Base-by-base conservation (phyloP, 1,140 invertebrate species). In the Eriosoma lanigerum region DNA sequence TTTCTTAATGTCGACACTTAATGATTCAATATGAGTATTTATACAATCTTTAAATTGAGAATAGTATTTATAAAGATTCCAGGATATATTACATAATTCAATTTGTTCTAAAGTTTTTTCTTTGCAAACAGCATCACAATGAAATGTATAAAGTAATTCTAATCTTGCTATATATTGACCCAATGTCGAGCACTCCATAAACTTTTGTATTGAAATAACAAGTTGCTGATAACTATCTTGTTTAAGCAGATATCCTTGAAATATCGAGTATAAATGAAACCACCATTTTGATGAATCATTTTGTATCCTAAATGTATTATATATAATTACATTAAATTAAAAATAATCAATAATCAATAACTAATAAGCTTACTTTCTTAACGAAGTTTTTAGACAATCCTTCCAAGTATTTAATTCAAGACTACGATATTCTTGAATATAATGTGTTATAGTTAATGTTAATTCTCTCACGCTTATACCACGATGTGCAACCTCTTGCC, bases 341-440 rank as follows among this genome's bases (percentile, higher is more conserved):
- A 48, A 3, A 68, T 68, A 44, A 72, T 4, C 1, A 68, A 21
- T 48, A 19, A 24, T 48, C n/a, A 19, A 38, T 75, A 17, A n/a
- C 24, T 3, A 54, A 24, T 24, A 21, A 17, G 21, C 73, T 83
- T 84, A 88, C 87, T 86, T 87, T 32, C 89, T 85, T 56, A 88
- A 88, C 4, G 90, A 86, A 81, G 89, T 50, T 73, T 72, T 44
- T 54, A 82, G 52, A 44, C 76, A 91, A 84, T 92, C 89, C 82
- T 93, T 93, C 95, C 96, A 97, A 83, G 90, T 90, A 48, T 89
- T 89, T 64, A 99, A 88, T 86, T 99, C 98, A 3, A 97, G 85
- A 86, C 94, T 93, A 78, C 97, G 90, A 97, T 96, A 99, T 38
- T 90, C 88, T 62, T 98, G 91, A 60, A 99, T 93, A 83, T 94